Percentiles rank a stretch among this genome's conserved stretches.
These are phyloP conservation scores for Bimastos eiseni DNA, from an alignment of 2,888 invertebrate genomes.

Conservation along the genomic window DNA sequence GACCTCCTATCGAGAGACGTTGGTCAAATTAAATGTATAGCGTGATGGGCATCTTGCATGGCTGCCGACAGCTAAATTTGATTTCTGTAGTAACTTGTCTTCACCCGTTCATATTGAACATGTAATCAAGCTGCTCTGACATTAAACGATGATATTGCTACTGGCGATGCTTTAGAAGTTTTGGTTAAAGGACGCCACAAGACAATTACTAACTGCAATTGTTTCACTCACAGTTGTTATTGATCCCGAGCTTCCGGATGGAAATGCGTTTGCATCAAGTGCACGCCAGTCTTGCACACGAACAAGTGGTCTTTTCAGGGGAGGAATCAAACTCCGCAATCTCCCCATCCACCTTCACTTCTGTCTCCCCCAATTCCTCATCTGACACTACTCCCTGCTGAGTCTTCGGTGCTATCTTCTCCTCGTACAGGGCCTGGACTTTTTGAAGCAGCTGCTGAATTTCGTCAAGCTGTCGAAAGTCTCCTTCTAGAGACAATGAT, in stretches of 20 bases:
- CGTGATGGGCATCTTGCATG: too few relatives aligned
- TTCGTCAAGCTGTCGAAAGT: background rate
- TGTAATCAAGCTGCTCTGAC: too few relatives aligned
- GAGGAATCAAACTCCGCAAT: too few relatives aligned
- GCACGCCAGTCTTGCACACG: background rate
- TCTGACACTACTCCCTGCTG: background rate
- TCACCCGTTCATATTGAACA: too few relatives aligned
- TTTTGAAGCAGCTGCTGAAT: background rate
- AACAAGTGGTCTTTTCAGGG: background rate
- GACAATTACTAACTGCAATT: too few relatives aligned
- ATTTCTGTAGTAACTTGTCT: too few relatives aligned
- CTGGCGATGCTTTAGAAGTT: too few relatives aligned
- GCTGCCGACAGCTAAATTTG: too few relatives aligned
- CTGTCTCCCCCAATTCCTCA: background rate
- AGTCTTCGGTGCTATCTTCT: background rate
- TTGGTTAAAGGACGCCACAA: too few relatives aligned
- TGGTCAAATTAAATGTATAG: too few relatives aligned
- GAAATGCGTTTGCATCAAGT: background rate
- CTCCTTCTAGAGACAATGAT: background rate
- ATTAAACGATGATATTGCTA: too few relatives aligned
- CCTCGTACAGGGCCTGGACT: background rate
- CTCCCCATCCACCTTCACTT: background rate
- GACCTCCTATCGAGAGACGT: too few relatives aligned
- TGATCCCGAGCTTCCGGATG: background rate
- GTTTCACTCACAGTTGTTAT: background rate